Conservation (phyloP, 2,113 vertebrate genomes). For the Elgaria multicarinata region DNA sequence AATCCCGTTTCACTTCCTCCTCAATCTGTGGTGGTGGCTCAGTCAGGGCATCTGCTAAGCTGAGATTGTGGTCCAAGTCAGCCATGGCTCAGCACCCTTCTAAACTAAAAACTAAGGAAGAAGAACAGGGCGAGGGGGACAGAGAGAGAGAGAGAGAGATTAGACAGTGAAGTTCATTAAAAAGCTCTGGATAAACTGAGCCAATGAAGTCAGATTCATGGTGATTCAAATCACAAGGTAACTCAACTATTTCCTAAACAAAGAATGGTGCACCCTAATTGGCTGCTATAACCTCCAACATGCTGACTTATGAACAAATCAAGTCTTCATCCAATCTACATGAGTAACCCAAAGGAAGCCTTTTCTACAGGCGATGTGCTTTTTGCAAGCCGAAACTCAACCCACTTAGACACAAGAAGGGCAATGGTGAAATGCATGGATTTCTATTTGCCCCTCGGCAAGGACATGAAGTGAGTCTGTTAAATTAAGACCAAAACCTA, state of each 20-base stretch:
- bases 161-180: background rate
- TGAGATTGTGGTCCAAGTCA: constrained; percentile 81
- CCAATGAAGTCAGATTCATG: background rate
- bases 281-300: background rate
- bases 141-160: background rate
- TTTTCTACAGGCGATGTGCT: background rate
- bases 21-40: constrained; percentile 82
- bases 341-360: no score
- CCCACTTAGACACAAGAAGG: background rate
- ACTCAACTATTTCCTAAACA: background rate
- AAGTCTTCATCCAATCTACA: background rate
- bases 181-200: background rate
- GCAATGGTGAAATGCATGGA: background rate
- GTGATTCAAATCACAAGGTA: background rate
- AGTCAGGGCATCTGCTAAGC: constrained; percentile 89
- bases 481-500: background rate
- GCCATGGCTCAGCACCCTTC: constrained; percentile 73
- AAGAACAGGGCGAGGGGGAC: no score
- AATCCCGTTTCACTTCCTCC: constrained; percentile 89
- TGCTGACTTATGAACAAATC: background rate
- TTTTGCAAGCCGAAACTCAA: no score
- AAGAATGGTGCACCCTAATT: background rate
- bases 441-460: background rate
- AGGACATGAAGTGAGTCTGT: background rate
- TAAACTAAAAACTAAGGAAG: constrained; percentile 24